Evolutionary conservation across 92 coral and sea anemone genomes (phyloP).

Genomic region (Plumapathes pennacea): DNA sequence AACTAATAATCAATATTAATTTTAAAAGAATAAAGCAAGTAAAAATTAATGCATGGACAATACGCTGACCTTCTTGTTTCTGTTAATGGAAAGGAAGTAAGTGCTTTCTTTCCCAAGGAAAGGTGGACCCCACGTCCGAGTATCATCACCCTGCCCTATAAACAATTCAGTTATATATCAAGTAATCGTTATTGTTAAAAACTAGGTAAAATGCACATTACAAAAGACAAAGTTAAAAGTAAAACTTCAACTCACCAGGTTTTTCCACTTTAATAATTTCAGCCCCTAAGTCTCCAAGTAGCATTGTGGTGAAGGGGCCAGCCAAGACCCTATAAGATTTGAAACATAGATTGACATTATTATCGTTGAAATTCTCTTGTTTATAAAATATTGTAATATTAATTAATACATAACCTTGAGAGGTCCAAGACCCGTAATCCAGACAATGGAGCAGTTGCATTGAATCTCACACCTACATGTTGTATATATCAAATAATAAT

Average conservation of each 20-base stretch:
- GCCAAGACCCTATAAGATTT: constrained; percentile 65
- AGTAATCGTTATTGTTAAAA: background rate
- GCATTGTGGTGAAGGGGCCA: constrained; percentile 94
- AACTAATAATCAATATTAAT: too few species aligned
- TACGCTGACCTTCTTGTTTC: constrained; percentile 93
- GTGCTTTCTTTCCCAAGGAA: constrained; percentile 78
- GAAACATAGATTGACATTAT: background rate
- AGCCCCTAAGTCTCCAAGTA: constrained; percentile 90
- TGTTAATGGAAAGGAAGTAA: constrained; percentile 82
- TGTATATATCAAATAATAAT: background rate
- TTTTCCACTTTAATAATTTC: constrained; percentile 86
- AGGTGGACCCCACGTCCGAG: constrained; percentile 95
- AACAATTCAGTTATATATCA: background rate
- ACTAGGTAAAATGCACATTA: background rate
- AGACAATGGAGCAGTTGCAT: constrained; percentile 52
- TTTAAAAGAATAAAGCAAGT: background rate
- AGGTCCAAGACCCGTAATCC: constrained; percentile 80
- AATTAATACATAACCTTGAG: constrained; percentile 88
- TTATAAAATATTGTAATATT: background rate
- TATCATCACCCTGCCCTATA: constrained; percentile 78
- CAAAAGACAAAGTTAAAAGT: background rate
- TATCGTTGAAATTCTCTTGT: background rate
- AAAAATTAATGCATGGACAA: too few species aligned
- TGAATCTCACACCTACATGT: constrained; percentile 13
- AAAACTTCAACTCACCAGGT: constrained; percentile 54